Evolutionary conservation across 2,888 invertebrate species (phyloP), one percentile per base, ranked within the genome.

Genomic region (Drosophila melanosoma): DNA sequence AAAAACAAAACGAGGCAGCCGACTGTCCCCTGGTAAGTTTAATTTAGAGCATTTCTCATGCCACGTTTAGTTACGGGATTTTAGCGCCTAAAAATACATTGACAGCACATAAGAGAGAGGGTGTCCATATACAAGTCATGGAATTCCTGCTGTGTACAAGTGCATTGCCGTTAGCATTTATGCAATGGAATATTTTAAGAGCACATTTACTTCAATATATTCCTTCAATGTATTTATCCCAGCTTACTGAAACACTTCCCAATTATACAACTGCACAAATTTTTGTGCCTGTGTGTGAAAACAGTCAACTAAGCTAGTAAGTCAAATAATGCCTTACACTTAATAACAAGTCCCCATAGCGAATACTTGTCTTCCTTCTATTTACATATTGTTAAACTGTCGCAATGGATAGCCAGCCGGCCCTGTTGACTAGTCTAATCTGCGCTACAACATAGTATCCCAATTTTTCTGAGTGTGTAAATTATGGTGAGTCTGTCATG

Each of bases 371-470:
- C 67, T 49, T 52, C 67, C 58, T 59, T 70, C 73, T 70, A 72
- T 74, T 76, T 66, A 77, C 53, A 79, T 79, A 79, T 76, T 81
- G 81, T 87, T 84, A 84, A 90, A 88, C 89, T 90, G 76, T 76
- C 75, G 82, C 73, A 74, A 59, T 54, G 58, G 57, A 59, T 67
- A 69, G 64, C 72, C 69, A 67, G 66, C 74, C 70, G 67, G 61
- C 57, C 49, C 56, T 69, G 65, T 76, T 65, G 62, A 57, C 59
- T 70, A 57, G 45, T 68, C 66, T 82, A 78, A 78, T 89, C 79
- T 74, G 59, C 66, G 69, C 70, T 69, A 67, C 23, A 64, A 73
- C 73, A 88, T 82, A 60, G 63, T 72, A 63, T 76, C 65, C 48
- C 23, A 48, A 36, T 57, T 10, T 54, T 63, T 52, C 7, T 51